Percentiles rank a stretch among this genome's conserved stretches.
phyloP scores from a whole-genome alignment of 2,113 vertebrate species.

The Dromas ardeola region DNA sequence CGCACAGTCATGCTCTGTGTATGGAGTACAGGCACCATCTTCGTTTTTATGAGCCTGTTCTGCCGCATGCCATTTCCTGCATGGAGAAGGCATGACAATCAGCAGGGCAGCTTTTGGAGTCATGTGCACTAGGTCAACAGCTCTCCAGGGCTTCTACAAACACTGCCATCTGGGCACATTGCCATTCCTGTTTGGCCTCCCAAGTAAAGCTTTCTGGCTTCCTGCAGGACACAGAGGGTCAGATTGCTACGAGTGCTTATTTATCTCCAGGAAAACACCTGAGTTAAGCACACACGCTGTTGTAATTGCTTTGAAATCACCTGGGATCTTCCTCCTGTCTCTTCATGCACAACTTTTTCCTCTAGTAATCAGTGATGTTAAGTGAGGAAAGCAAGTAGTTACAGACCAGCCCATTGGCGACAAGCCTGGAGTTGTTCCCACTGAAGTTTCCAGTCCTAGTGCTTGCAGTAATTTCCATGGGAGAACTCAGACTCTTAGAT shows the following conservation, averaged over 20 bases:
- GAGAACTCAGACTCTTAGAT: not conserved
- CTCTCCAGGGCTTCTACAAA: conserved; percentile 2
- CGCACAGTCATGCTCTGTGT: not conserved
- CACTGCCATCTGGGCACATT: not conserved
- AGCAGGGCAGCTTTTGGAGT: not conserved
- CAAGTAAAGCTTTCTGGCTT: not conserved
- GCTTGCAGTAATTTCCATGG: not conserved
- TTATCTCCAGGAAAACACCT: not conserved
- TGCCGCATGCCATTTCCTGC: rapidly evolving
- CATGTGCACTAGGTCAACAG: not conserved
- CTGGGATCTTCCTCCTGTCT: not conserved
- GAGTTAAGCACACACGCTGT: not conserved
- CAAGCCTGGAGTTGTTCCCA: not conserved
- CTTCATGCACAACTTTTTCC: not conserved
- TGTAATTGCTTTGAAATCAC: not conserved
- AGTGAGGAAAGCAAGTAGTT: not conserved
- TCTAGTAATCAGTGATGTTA: not conserved
- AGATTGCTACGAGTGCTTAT: not conserved
- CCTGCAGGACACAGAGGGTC: not conserved
- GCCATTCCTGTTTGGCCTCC: not conserved
- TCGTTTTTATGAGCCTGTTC: not conserved
- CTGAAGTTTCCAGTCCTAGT: not conserved
- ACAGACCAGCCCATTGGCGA: not conserved
- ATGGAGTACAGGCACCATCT: not conserved
- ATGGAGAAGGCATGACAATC: not conserved